These are phyloP conservation scores for Xerus rutilus DNA, from an alignment of 2,797 vertebrate species.

Conservation along the genomic window DNA sequence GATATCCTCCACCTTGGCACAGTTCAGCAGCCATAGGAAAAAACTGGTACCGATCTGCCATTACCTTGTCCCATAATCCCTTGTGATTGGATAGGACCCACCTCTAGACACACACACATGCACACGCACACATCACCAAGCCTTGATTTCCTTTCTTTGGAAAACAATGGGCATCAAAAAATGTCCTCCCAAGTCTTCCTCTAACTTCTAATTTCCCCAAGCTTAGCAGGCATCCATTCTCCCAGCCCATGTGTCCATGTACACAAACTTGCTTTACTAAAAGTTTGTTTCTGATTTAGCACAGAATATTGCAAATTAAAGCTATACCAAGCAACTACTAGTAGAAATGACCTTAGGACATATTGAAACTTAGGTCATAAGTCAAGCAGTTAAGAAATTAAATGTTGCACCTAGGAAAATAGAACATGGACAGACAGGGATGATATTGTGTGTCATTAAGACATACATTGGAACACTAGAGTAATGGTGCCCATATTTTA, in stretches of 20 bases:
- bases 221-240: background rate
- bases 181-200: background rate
- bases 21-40: background rate
- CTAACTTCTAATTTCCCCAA: background rate
- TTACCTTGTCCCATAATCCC: background rate
- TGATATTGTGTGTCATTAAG: background rate
- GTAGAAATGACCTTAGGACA: background rate
- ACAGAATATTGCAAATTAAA: background rate
- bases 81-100: background rate
- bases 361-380: background rate
- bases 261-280: background rate
- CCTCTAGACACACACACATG: background rate
- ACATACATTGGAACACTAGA: background rate
- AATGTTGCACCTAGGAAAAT: background rate
- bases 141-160: background rate
- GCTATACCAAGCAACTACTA: background rate
- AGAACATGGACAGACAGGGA: background rate
- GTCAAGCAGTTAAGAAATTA: conserved; percentile 55
- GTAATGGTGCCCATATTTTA: background rate
- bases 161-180: background rate
- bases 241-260: no score
- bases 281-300: background rate
- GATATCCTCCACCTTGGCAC: background rate
- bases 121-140: background rate
- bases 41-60: background rate